Evolutionary conservation across 2,888 invertebrate species (phyloP), one percentile per base, ranked within the genome.

Genomic region (Troilus luridus): DNA sequence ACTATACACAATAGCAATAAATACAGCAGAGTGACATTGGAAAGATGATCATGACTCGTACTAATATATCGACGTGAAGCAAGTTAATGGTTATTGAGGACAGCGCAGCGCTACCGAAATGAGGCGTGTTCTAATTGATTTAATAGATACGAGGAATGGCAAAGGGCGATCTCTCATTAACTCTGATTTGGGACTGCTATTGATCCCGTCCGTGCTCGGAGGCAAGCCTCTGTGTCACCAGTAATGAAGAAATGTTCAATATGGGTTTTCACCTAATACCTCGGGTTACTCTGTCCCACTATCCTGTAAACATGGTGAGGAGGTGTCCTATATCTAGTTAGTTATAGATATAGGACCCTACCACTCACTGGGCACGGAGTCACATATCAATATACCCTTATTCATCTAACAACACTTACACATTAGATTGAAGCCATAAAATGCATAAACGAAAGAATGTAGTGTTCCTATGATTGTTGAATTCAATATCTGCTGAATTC

Each of bases 121-220:
- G 67, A 67, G 67, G 67, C 24, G 67, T 67, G 27, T 67, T 24
- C 67, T 67, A 67, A 67, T 24, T 67, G 67, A 67, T 24, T 67
- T 67, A 67, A 67, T 67, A 67, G 67, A 67, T 67, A 27, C 64
- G 21, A n/a, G 9, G n/a, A 10, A 8, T 11, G 67, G 14, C 24
- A 12, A 12, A n/a, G 67, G 67, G 24, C 67, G 24, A 67, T 67
- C 67, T 67, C 67, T 67, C 67, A 67, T 67, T 77, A 77, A 41
- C 72, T 41, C 72, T 77, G 72, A 77, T 77, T 77, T 77, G 72
- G 72, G 72, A 77, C 72, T 77, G 72, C 72, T 77, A 77, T 77
- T 77, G 72, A 77, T 77, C 72, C 41, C 72, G 17, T 0, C 14
- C 7, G 21, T 17, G 72, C 72, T 19, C 27, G 27, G 12, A 41